phyloP scores from a whole-genome alignment of 2,113 vertebrate genomes.

The Pseudorasbora parva region DNA sequence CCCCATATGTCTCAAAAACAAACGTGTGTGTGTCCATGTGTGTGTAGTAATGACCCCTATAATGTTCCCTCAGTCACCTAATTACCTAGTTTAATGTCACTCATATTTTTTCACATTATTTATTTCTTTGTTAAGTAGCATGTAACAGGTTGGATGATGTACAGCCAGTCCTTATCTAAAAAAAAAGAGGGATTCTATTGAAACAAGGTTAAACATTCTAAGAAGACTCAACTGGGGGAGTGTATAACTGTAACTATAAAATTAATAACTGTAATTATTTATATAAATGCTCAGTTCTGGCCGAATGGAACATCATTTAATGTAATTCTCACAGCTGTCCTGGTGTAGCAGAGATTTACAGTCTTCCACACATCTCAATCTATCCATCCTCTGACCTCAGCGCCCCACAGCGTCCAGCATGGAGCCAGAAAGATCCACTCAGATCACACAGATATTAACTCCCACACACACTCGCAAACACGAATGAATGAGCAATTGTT shows the following conservation, averaged over 20 bases:
- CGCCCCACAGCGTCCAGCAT: background rate
- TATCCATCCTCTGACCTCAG: constrained; percentile 16
- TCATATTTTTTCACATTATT: background rate
- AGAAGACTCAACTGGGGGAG: background rate
- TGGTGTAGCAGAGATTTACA: background rate
- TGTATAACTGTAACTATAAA: background rate
- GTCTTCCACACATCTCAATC: constrained; percentile 17
- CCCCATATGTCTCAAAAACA: no score
- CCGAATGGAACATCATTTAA: background rate
- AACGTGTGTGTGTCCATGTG: no score
- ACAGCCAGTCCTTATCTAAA: no score
- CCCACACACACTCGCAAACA: constrained; percentile 22
- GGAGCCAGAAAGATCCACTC: constrained; percentile 5
- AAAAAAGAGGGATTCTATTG: background rate
- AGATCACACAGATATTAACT: constrained; percentile 11
- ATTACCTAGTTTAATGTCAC: background rate
- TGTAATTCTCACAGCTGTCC: constrained; percentile 15
- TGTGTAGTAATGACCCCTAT: no score
- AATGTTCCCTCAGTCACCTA: background rate
- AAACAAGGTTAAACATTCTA: background rate
- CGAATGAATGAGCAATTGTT: constrained; percentile 49
- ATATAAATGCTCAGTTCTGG: background rate
- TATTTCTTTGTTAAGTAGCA: no score
- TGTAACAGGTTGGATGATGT: no score
- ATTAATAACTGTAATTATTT: background rate